These are phyloP conservation scores for Reticulitermes speratus DNA, from an alignment of 1,140 invertebrate species.

Conservation along the genomic window DNA sequence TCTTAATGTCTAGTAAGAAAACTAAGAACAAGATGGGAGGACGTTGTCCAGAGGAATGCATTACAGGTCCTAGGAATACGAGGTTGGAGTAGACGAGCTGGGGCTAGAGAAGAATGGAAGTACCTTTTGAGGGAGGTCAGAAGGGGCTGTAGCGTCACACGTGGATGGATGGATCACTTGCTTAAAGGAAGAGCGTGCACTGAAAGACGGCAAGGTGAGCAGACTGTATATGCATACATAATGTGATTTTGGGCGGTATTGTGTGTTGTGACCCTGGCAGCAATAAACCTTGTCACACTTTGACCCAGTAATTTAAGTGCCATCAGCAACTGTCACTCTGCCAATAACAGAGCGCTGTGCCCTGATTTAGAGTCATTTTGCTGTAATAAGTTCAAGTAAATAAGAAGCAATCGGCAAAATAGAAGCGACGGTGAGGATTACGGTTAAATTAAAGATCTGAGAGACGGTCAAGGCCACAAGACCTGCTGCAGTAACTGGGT, in stretches of 20 bases:
- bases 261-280: background rate
- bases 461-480: background rate
- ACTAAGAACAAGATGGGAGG: too few relatives aligned
- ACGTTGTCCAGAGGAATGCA: too few relatives aligned
- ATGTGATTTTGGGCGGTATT: background rate
- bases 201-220: background rate
- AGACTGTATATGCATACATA: background rate
- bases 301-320: conserved; percentile 1
- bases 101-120: too few relatives aligned
- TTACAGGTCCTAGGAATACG: too few relatives aligned
- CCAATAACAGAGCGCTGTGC: background rate
- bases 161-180: too few relatives aligned
- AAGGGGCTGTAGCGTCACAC: too few relatives aligned
- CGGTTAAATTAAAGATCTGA: background rate
- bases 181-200: too few relatives aligned
- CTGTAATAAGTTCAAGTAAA: background rate
- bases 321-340: background rate
- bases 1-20: too few relatives aligned
- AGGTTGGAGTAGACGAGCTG: too few relatives aligned
- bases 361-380: background rate
- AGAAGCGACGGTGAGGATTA: background rate
- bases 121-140: too few relatives aligned
- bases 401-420: background rate
- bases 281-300: background rate
- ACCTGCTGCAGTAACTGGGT: too few relatives aligned